A percentile compares a stretch with the other conserved stretches of the same genome.
Evolutionary conservation across 2,113 vertebrate species (phyloP).

Genomic region (Xyliphius kryptos): DNA sequence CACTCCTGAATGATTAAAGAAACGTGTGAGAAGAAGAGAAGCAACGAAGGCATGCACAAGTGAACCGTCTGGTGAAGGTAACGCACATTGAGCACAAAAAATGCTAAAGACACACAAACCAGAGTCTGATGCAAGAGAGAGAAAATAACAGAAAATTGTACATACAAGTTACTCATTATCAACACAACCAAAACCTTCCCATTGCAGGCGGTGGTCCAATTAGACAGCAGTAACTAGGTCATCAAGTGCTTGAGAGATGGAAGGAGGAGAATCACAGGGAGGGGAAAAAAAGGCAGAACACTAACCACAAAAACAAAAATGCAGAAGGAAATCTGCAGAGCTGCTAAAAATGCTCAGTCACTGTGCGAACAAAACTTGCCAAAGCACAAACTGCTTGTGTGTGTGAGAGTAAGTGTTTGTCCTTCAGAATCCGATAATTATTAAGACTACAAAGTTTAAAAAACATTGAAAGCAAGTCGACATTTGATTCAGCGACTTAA

Average conservation of each 20-base stretch:
- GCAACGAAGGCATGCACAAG: neutral
- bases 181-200: neutral
- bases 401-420: too few relatives aligned
- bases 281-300: neutral
- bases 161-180: neutral
- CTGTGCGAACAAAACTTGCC: neutral
- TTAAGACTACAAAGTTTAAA: too few relatives aligned
- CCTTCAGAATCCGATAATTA: too few relatives aligned
- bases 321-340: constrained; percentile 9
- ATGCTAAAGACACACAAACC: neutral
- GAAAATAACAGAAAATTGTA: neutral
- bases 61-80: neutral
- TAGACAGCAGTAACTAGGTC: constrained; percentile 10
- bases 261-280: neutral
- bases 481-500: too few relatives aligned
- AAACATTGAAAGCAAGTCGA: too few relatives aligned
- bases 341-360: constrained; percentile 19
- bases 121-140: neutral
- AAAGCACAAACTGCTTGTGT: constrained; percentile 2
- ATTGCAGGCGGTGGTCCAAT: neutral
- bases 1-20: neutral
- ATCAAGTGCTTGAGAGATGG: neutral
- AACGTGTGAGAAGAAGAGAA: neutral
- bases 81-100: too few relatives aligned
- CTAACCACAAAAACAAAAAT: neutral